phyloP scores from a whole-genome alignment of 2,888 invertebrate genomes.

The Conistra vaccinii region DNA sequence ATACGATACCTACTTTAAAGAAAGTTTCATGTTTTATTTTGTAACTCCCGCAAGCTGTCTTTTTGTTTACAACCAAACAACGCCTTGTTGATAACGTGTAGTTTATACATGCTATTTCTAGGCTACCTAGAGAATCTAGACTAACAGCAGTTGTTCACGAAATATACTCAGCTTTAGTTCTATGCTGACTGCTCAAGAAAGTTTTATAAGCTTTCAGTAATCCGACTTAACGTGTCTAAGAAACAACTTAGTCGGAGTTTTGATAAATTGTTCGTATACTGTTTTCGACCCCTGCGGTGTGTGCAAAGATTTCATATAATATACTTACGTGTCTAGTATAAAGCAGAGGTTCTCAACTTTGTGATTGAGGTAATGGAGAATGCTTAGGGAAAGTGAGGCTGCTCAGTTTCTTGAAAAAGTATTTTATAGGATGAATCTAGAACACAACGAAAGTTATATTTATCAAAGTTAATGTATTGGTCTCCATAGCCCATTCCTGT shows the following conservation, averaged over 20 bases:
- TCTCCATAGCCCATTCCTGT: background rate
- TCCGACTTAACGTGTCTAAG: conserved; percentile 43
- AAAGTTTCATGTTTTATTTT: conserved; percentile 42
- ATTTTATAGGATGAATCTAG: background rate
- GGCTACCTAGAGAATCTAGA: conserved; percentile 3
- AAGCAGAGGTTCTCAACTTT: background rate
- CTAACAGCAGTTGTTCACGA: conserved; percentile 29
- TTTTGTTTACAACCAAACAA: conserved; percentile 21
- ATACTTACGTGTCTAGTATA: background rate
- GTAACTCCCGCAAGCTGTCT: conserved; percentile 38
- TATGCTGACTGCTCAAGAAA: conserved; percentile 39
- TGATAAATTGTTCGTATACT: conserved; percentile 44
- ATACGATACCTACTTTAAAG: conserved; percentile 37
- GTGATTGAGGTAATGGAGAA: background rate
- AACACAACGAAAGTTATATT: background rate
- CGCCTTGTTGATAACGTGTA: conserved; percentile 11
- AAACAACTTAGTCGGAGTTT: conserved; percentile 44
- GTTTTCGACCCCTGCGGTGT: conserved; percentile 35
- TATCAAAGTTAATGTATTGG: background rate
- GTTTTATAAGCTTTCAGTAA: conserved; percentile 44
- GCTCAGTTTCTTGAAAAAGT: background rate
- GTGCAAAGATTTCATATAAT: conserved; percentile 26
- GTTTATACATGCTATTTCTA: conserved; percentile 22
- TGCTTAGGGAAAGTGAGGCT: background rate
- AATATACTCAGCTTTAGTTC: conserved; percentile 22